phyloP scores from a whole-genome alignment of 2,797 vertebrate genomes.

The Chiloscyllium punctatum region DNA sequence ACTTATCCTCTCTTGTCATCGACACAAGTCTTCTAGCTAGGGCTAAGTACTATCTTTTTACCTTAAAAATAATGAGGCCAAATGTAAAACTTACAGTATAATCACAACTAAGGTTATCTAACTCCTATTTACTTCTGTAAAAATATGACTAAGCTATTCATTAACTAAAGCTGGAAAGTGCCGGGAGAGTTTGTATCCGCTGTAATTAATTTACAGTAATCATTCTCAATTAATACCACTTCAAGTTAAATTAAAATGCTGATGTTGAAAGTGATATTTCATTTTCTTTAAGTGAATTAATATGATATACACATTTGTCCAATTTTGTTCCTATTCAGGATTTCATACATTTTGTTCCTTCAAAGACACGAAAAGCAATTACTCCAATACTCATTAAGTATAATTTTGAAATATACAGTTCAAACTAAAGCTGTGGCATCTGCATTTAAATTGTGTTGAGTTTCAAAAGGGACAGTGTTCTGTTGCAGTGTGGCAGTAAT shows the following conservation, averaged over 20 bases:
- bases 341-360: not conserved
- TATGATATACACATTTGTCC: not conserved
- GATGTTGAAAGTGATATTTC: slow-evolving; percentile 1
- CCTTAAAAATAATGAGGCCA: not conserved
- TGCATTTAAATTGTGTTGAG: not conserved
- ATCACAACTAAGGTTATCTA: not conserved
- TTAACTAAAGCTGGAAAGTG: not conserved
- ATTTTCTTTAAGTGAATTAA: not conserved
- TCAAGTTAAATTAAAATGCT: not conserved
- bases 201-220: not conserved
- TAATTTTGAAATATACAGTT: not conserved
- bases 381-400: not conserved
- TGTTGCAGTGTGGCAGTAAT: not conserved
- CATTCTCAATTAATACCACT: not conserved
- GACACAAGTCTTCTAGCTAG: not conserved
- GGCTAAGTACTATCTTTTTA: not conserved
- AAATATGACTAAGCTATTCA: not conserved
- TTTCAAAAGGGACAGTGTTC: not conserved
- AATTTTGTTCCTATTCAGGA: not conserved
- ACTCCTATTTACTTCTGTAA: not conserved
- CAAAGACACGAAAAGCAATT: not conserved
- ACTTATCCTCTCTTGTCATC: not conserved
- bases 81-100: not conserved
- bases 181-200: not conserved
- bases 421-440: not conserved